phyloP scores from a whole-genome alignment of 1,140 invertebrate species.

The Lerema accius region DNA sequence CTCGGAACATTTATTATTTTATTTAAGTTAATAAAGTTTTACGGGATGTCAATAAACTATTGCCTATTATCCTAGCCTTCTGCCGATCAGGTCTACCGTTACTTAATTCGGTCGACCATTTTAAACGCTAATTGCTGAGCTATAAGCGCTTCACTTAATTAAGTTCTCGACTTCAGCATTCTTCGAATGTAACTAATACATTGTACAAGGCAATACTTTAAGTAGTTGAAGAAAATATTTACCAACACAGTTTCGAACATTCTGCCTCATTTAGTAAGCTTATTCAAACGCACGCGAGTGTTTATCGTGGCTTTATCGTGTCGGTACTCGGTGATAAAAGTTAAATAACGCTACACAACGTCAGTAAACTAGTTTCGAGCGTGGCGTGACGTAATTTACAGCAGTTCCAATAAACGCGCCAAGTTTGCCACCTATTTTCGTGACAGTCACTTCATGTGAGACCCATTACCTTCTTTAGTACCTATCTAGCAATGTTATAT shows the following conservation, averaged over 20 bases:
- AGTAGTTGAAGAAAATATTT: background rate
- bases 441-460: conserved; percentile 50
- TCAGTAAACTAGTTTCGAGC: conserved; percentile 50
- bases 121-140: too few relatives aligned
- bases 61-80: too few relatives aligned
- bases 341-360: conserved; percentile 55
- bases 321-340: conserved; percentile 53
- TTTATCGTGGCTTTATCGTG: conserved; percentile 54
- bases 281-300: conserved; percentile 41
- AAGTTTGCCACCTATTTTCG: conserved; percentile 44
- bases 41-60: too few relatives aligned
- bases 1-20: too few relatives aligned
- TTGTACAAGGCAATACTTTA: background rate
- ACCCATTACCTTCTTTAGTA: background rate
- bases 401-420: conserved; percentile 39
- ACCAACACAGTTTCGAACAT: conserved; percentile 4
- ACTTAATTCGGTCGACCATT: too few relatives aligned
- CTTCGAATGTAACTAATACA: background rate
- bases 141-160: too few relatives aligned
- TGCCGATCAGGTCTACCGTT: too few relatives aligned
- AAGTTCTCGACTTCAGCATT: background rate
- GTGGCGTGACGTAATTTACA: conserved; percentile 59
- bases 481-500: conserved; percentile 29
- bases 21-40: too few relatives aligned
- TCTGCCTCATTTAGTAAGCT: conserved; percentile 29